Evolutionary conservation across 1,140 invertebrate species (phyloP).

Genomic region (Solenopsis invicta): DNA sequence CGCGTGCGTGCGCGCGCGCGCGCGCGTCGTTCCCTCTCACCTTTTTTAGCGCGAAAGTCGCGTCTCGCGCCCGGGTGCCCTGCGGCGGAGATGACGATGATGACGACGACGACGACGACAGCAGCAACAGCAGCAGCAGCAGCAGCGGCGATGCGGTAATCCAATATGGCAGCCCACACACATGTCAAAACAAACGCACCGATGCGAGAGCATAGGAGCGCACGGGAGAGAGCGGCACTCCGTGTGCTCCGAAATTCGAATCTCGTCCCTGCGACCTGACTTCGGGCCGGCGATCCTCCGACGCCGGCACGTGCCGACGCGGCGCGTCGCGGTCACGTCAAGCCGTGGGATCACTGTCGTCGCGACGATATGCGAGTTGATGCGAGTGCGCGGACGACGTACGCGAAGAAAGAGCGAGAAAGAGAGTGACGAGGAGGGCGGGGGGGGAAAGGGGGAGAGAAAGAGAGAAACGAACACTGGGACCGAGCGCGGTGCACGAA

Average conservation of each 20-base stretch:
- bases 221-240: slow-evolving; percentile 13
- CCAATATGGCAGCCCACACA: slow-evolving; percentile 82
- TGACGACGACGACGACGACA: no score
- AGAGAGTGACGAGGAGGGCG: neutral
- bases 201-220: no score
- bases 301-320: slow-evolving; percentile 39
- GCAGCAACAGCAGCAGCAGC: neutral
- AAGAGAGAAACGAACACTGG: slow-evolving; percentile 18
- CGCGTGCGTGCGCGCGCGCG: neutral
- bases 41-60: slow-evolving; percentile 67
- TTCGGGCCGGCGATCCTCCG: neutral
- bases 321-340: slow-evolving; percentile 38
- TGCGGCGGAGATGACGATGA: slow-evolving; percentile 8
- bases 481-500: slow-evolving; percentile 7
- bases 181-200: slow-evolving; percentile 85
- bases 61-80: slow-evolving; percentile 26
- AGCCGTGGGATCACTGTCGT: slow-evolving; percentile 13
- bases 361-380: slow-evolving; percentile 3
- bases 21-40: slow-evolving; percentile 26
- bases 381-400: neutral
- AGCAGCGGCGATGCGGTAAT: slow-evolving; percentile 76
- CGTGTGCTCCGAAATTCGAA: slow-evolving; percentile 11
- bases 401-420: neutral
- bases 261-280: neutral
- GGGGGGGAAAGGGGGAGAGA: neutral